Evolutionary conservation across 2,888 invertebrate genomes (phyloP).

Genomic region (Onthophagus sagittarius): DNA sequence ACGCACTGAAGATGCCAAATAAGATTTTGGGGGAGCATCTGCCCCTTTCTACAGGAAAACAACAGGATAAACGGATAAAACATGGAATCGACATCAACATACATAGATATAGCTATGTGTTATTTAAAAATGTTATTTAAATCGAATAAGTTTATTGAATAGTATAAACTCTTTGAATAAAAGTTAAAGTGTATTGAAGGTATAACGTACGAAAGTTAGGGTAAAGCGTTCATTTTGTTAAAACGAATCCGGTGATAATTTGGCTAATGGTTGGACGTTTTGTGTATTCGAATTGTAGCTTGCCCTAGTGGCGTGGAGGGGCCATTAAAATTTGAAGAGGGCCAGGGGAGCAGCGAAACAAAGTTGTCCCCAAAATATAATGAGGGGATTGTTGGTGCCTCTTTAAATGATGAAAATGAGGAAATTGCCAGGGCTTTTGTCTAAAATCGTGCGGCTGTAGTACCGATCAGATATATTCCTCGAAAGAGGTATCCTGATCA

Average conservation of each 20-base stretch:
- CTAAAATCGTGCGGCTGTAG: slow-evolving; percentile 25
- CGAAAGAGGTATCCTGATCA: slow-evolving; percentile 18
- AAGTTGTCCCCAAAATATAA: slow-evolving; percentile 20
- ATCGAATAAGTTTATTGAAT: too few relatives aligned
- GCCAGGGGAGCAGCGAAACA: not conserved
- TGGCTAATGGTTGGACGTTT: not conserved
- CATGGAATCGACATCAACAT: too few relatives aligned
- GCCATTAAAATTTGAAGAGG: slow-evolving; percentile 13
- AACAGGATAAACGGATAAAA: too few relatives aligned
- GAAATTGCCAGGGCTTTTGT: slow-evolving; percentile 28
- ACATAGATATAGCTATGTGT: too few relatives aligned
- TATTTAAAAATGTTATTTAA: too few relatives aligned
- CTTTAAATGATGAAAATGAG: slow-evolving; percentile 21
- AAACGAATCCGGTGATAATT: not conserved
- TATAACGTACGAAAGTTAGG: not conserved
- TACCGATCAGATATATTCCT: slow-evolving; percentile 22
- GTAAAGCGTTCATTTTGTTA: not conserved
- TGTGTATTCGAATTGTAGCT: not conserved
- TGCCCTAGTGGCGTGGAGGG: not conserved
- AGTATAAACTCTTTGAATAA: not conserved
- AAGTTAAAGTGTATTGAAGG: not conserved
- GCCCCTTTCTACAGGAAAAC: too few relatives aligned
- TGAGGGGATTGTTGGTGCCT: slow-evolving; percentile 20
- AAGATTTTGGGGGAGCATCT: too few relatives aligned
- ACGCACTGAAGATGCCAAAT: too few relatives aligned